phyloP scores from a whole-genome alignment of 23 tunicate species.

The Halocynthia aurantium region DNA sequence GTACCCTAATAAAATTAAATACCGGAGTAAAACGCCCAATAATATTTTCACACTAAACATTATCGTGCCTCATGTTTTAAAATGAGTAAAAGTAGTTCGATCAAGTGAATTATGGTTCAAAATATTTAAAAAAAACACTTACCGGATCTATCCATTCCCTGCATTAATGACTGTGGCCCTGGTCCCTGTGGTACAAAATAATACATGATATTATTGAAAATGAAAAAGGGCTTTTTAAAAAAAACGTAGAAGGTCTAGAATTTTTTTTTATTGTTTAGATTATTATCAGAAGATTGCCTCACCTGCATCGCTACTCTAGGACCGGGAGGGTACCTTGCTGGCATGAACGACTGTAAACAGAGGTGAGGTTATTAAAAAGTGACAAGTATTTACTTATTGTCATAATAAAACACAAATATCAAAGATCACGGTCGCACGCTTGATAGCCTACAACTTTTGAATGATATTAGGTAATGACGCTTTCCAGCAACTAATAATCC shows the following conservation, averaged over 20 bases:
- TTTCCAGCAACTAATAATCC: too few relatives aligned
- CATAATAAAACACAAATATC: not conserved
- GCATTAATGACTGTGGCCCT: slow-evolving; percentile 76
- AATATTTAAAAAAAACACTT: slow-evolving; percentile 3
- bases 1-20: too few relatives aligned
- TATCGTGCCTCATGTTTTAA: not conserved
- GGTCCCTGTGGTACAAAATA: slow-evolving; percentile 43
- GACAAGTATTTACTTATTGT: not conserved
- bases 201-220: not conserved
- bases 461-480: too few relatives aligned
- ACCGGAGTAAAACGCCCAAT: not conserved
- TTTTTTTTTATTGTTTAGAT: too few relatives aligned
- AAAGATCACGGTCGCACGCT: too few relatives aligned
- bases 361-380: not conserved
- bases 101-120: not conserved
- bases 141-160: slow-evolving; percentile 74
- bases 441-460: too few relatives aligned
- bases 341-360: slow-evolving; percentile 68
- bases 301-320: slow-evolving; percentile 76
- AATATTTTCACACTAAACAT: not conserved
- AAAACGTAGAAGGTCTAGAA: too few relatives aligned
- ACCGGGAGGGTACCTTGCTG: slow-evolving; percentile 75
- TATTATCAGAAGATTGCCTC: slow-evolving; percentile 2
- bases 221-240: too few relatives aligned
- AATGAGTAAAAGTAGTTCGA: not conserved